phyloP scores from a whole-genome alignment of 2,113 vertebrate genomes.

The Anarhynchus alexandrinus region DNA sequence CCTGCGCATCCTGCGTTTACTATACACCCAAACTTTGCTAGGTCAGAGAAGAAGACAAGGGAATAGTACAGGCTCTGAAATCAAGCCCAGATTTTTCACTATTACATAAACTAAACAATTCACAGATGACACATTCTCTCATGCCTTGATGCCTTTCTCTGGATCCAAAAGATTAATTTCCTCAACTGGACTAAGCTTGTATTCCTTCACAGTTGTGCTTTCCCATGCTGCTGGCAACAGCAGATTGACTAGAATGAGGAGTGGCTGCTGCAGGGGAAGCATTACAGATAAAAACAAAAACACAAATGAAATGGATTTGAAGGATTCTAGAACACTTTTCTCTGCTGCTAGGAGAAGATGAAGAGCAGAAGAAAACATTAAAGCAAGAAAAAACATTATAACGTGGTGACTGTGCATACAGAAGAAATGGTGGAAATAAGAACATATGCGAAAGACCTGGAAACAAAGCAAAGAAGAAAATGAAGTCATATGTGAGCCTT shows the following conservation, averaged over 20 bases:
- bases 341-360: neutral
- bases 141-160: conserved; percentile 50
- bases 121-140: conserved; percentile 58
- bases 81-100: conserved; percentile 57
- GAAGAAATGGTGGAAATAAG: neutral
- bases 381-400: neutral
- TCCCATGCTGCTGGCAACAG: conserved; percentile 60
- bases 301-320: conserved; percentile 23
- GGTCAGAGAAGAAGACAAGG: neutral
- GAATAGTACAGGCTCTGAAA: conserved; percentile 37
- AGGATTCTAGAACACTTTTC: conserved; percentile 10
- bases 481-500: neutral
- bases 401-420: neutral
- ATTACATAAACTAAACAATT: conserved; percentile 56
- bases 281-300: conserved; percentile 59
- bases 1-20: neutral
- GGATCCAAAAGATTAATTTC: conserved; percentile 61
- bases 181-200: conserved; percentile 60
- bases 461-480: neutral
- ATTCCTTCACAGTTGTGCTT: conserved; percentile 47
- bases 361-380: neutral
- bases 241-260: conserved; percentile 53
- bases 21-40: neutral
- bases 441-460: neutral
- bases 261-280: conserved; percentile 60